Percentiles rank a stretch among this genome's conserved stretches.
Evolutionary conservation across 2,797 vertebrate species (phyloP).

Genomic region (Ciconia nigra): DNA sequence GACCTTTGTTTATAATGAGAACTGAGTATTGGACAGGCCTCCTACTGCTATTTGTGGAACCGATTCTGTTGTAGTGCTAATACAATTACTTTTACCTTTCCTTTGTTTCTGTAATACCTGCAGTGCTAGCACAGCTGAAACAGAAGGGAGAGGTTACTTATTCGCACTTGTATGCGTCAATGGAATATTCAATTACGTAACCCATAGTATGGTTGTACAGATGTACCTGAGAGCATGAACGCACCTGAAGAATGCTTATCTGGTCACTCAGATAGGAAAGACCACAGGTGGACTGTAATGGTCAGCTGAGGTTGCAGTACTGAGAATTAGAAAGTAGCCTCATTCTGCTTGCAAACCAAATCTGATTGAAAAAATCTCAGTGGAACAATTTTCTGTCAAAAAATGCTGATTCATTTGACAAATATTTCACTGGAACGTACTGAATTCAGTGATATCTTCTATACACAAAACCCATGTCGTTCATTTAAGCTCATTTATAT

Average conservation of each 20-base stretch:
- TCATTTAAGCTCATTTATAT: background rate
- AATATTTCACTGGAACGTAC: background rate
- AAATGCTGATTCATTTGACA: background rate
- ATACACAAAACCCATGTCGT: background rate
- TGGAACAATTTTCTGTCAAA: background rate
- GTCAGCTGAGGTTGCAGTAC: background rate
- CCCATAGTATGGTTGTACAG: background rate
- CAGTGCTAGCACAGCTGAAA: background rate
- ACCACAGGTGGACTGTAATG: background rate
- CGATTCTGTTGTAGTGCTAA: background rate
- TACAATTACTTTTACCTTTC: background rate
- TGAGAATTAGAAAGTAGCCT: background rate
- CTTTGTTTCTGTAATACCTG: background rate
- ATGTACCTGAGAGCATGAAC: background rate
- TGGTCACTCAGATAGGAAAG: background rate
- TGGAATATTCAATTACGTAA: background rate
- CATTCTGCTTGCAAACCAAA: background rate
- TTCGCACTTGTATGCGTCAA: background rate
- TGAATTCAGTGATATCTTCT: background rate
- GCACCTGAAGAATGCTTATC: background rate
- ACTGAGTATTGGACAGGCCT: background rate
- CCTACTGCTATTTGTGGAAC: background rate
- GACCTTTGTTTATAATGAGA: background rate
- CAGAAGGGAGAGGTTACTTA: background rate
- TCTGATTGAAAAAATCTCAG: background rate